Conservation (phyloP, 2,888 invertebrate species). For the Corbicula japonica region DNA sequence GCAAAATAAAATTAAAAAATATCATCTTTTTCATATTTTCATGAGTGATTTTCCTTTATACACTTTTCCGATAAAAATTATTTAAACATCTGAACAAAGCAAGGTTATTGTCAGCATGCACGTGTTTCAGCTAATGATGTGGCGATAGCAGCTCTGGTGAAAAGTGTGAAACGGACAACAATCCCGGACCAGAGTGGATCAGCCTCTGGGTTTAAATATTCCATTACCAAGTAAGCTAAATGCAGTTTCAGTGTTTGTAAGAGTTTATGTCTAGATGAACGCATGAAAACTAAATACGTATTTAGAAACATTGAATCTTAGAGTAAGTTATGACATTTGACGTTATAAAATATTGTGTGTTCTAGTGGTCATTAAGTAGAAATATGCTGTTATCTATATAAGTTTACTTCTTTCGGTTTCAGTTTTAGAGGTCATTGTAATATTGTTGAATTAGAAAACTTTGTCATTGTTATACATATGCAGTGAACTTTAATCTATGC, state of each 20-base stretch:
- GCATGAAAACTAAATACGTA: neutral
- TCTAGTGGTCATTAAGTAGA: neutral
- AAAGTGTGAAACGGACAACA: constrained; percentile 20
- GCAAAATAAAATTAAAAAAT: neutral
- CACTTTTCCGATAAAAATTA: neutral
- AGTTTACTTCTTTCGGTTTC: too few species aligned
- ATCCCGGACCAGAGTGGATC: constrained; percentile 54
- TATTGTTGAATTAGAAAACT: too few species aligned
- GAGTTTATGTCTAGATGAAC: neutral
- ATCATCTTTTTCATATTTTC: neutral
- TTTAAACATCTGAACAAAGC: neutral
- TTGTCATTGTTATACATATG: too few species aligned
- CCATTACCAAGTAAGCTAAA: constrained; percentile 39
- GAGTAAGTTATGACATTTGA: neutral
- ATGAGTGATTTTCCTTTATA: neutral
- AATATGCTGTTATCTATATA: too few species aligned
- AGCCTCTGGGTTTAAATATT: constrained; percentile 35
- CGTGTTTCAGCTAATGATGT: constrained; percentile 50
- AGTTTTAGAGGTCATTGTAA: too few species aligned
- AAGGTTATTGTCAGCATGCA: neutral
- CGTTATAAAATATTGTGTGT: neutral
- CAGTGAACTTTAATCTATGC: too few species aligned
- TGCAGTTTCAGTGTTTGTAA: neutral
- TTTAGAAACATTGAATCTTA: neutral
- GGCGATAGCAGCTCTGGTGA: constrained; percentile 46